Evolutionary conservation across 2,797 vertebrate species (phyloP), one percentile per base, ranked within the genome.

Genomic region (Sternotherus odoratus): DNA sequence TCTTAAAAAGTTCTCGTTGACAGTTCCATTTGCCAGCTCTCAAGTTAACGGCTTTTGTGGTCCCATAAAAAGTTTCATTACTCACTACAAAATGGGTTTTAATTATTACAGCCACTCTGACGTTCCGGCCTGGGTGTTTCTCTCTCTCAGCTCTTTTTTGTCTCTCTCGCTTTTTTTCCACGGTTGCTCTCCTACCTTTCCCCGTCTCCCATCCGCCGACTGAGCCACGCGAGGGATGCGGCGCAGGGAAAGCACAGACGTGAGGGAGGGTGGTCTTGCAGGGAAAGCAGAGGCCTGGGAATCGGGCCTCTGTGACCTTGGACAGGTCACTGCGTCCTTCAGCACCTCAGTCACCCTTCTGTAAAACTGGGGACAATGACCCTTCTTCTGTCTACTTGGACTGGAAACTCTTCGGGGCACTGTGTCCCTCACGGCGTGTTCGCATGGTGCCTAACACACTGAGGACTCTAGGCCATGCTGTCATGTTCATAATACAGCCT

Each of bases 41-140:
- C 1, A 0, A 79, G 95, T 94, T 96, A 95, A 97, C 82, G 97
- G 95, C 86, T 95, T 97, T 94, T 75, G 89, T 94, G 95, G 95
- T 96, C 95, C 92, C 95, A 95, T 97, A 97, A 97, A 96, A 96
- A 87, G 94, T 95, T 94, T 95, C 94, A 96, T 93, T 96, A 94
- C 86, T 97, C 72, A 95, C 93, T 96, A 85, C 83, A 92, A 91
- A 93, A 94, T 83, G 88, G 82, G 83, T 84, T 91, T 97, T 88
- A 94, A 97, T 96, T 96, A 97, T 93, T 96, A 87, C 87, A 97
- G 91, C 91, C 74, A 0, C 87, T 95, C 88, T 94, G 92, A 97
- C 39, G 88, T 74, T 85, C 95, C 93, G 89, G 91, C 72, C 87
- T 91, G 89, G 54, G 57, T 93, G 92, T 92, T 94, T 91, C 50